Evolutionary conservation across 2,797 vertebrate species (phyloP).

Genomic region (Dromococcyx pavoninus): DNA sequence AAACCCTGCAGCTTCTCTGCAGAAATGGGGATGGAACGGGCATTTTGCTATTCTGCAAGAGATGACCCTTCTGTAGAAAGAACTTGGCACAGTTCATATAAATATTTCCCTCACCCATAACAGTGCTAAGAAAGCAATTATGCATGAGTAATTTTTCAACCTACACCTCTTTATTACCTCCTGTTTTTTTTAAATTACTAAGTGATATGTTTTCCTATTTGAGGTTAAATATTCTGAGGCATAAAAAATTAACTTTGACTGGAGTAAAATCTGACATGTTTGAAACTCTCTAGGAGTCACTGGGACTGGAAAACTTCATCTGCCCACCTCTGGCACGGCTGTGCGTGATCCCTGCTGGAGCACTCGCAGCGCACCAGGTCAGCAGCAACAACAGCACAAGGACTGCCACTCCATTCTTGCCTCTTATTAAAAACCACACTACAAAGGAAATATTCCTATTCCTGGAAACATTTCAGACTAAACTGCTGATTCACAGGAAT

Average conservation of each 20-base stretch:
- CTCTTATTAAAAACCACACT: background rate
- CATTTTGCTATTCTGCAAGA: background rate
- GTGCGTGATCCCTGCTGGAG: background rate
- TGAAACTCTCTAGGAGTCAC: background rate
- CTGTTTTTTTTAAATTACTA: background rate
- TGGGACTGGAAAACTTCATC: background rate
- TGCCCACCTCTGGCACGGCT: background rate
- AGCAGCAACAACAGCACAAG: background rate
- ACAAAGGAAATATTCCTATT: background rate
- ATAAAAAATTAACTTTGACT: background rate
- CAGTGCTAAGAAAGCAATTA: background rate
- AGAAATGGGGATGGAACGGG: background rate
- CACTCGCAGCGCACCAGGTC: background rate
- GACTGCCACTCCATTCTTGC: background rate
- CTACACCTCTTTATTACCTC: background rate
- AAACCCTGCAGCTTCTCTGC: background rate
- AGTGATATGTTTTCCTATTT: background rate
- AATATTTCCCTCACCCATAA: background rate
- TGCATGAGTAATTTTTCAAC: background rate
- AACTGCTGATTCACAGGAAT: background rate
- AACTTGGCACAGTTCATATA: background rate
- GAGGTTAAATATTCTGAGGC: background rate
- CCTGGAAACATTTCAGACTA: background rate
- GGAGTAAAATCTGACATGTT: background rate
- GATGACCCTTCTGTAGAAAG: background rate